Evolutionary conservation across 1,140 invertebrate species (phyloP), one percentile per base, ranked within the genome.

Genomic region (Apocrypta bakeri): DNA sequence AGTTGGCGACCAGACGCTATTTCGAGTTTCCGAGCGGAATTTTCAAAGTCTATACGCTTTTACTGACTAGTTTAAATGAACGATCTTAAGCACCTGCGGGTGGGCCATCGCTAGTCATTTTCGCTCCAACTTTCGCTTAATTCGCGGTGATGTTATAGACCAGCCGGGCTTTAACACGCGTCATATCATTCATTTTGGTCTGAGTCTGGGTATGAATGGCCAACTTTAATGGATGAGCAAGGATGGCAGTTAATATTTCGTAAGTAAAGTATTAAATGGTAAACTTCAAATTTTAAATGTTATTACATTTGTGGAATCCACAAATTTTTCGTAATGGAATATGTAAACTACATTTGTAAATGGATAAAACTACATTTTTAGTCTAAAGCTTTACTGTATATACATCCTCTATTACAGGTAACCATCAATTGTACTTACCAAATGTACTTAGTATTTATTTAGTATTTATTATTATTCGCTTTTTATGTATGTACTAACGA

Each of bases 21-120:
- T 81, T 81, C 33, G 9, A 37, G 42, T 75, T 75, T 42, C 29
- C 25, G 29, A 81, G 27, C 25, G 25, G 66, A 81, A 81, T 81
- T 64, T 75, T 72, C 27, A 48, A 79, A 71, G 42, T 37, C 42
- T 33, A n/a, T n/a, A 56, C 42, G 29, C 42, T 31, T 17, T 37
- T 3, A 25, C 42, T 69, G 24, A 17, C 21, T 61, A 2, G 66
- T 31, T 63, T 2, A n/a, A 56, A 56, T 21, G 48, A 56, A 56
- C 63, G 63, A 66, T 21, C 25, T 2, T 14, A 66, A 66, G 63
- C 63, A 66, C 63, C 63, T 66, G 63, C 63, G 63, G 63, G 63
- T 24, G 27, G 3, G 27, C 25, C 25, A 66, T 9, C 11, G 25
- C 9, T 4, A 4, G n/a, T 14, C 63, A 6, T 29, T 66, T 66